Conservation (phyloP, 2,888 invertebrate species). For the Allygus modestus region DNA sequence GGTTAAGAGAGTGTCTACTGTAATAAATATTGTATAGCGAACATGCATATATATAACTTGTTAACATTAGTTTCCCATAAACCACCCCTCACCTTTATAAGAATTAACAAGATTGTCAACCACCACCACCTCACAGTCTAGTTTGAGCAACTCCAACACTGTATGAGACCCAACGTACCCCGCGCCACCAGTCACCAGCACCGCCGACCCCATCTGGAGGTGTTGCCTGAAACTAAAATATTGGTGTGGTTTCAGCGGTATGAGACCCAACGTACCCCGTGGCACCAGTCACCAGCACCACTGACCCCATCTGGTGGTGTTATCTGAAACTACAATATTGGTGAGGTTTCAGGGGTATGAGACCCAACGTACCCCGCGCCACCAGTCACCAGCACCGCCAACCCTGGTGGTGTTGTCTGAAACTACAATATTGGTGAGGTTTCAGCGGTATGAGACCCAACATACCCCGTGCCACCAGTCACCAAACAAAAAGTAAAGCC, state of each 20-base stretch:
- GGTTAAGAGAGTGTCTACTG: no score
- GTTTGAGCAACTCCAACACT: constrained; percentile 87
- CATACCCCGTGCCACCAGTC: no score
- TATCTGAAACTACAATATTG: background rate
- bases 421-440: background rate
- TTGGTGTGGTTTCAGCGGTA: constrained; percentile 79
- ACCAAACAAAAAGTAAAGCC: no score
- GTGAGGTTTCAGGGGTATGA: no score
- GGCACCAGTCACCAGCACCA: constrained; percentile 90
- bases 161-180: constrained; percentile 98
- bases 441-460: no score
- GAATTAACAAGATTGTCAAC: constrained; percentile 94
- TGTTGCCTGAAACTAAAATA: background rate
- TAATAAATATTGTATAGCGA: no score
- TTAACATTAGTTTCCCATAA: no score
- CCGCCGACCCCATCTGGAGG: constrained; percentile 8
- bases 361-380: constrained; percentile 98
- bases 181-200: constrained; percentile 94
- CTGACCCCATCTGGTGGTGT: background rate
- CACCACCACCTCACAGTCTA: constrained; percentile 87
- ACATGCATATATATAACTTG: no score
- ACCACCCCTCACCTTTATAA: constrained; percentile 78
- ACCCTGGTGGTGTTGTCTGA: background rate
- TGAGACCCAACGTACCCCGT: constrained; percentile 98
- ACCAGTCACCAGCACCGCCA: constrained; percentile 86